A percentile compares a stretch with the other conserved stretches of the same genome.
Evolutionary conservation across 2,888 invertebrate species (phyloP).

Genomic region (Tortricodes alternella): DNA sequence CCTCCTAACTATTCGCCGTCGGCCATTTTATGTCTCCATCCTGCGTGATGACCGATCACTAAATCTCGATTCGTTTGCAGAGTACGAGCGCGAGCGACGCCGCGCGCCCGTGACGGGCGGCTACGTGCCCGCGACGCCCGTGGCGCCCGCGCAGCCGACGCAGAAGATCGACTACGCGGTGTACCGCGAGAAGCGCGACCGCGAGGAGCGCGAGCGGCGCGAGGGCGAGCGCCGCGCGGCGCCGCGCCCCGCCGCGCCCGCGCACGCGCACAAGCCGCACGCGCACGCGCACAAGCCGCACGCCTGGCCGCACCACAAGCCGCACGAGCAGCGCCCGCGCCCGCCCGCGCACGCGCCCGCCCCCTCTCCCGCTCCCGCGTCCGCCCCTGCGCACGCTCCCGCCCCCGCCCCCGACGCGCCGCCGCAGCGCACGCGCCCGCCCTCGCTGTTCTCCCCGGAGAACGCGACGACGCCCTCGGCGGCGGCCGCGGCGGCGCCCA

Average conservation of each 20-base stretch:
- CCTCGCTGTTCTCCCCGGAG: slow-evolving; percentile 86
- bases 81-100: slow-evolving; percentile 75
- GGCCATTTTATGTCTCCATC: too few species aligned
- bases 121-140: slow-evolving; percentile 66
- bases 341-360: slow-evolving; percentile 47
- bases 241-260: slow-evolving; percentile 37
- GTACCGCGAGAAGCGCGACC: slow-evolving; percentile 85
- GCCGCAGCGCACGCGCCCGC: slow-evolving; percentile 70
- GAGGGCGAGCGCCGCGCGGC: slow-evolving; percentile 49
- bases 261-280: slow-evolving; percentile 43
- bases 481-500: slow-evolving; percentile 63
- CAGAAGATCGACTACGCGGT: slow-evolving; percentile 83
- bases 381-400: slow-evolving; percentile 43
- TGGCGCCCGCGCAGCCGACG: slow-evolving; percentile 62
- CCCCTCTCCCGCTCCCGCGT: slow-evolving; percentile 38
- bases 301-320: slow-evolving; percentile 57
- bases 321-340: slow-evolving; percentile 67
- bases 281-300: slow-evolving; percentile 53
- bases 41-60: neutral
- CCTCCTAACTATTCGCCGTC: too few species aligned
- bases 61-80: slow-evolving; percentile 40
- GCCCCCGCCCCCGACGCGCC: slow-evolving; percentile 39
- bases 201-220: slow-evolving; percentile 80
- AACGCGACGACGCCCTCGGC: slow-evolving; percentile 77
- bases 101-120: slow-evolving; percentile 69